A percentile compares a stretch with the other conserved stretches of the same genome.
These are phyloP conservation scores for Ctenodactylus gundi DNA, from an alignment of 2,113 vertebrate species.

Conservation along the genomic window DNA sequence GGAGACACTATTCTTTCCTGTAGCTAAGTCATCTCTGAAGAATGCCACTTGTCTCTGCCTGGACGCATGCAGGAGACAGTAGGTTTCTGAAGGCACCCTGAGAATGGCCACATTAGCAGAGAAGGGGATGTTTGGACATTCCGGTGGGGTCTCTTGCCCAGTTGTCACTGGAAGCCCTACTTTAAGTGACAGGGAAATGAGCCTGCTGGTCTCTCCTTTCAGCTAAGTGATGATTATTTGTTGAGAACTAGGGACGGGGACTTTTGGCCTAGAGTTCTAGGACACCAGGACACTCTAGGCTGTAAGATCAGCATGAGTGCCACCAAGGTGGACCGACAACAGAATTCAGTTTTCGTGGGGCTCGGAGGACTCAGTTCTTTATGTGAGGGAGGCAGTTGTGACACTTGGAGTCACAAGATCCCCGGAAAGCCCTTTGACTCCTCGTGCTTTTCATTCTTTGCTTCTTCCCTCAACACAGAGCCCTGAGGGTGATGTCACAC, in stretches of 20 bases:
- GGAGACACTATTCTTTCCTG: slow-evolving; percentile 78
- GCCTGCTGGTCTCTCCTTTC: background rate
- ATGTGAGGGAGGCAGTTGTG: background rate
- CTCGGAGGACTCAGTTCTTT: background rate
- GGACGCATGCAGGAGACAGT: background rate
- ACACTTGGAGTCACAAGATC: background rate
- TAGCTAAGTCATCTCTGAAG: slow-evolving; percentile 80
- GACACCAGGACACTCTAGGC: background rate
- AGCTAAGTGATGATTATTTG: background rate
- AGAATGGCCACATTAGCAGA: background rate
- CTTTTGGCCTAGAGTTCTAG: background rate
- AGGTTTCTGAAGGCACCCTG: background rate
- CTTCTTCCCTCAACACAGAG: background rate
- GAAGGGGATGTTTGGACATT: background rate
- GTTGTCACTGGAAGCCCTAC: background rate
- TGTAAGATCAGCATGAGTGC: background rate
- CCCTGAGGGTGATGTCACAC: background rate
- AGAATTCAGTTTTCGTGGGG: background rate
- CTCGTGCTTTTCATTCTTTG: background rate
- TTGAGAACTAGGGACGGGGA: background rate
- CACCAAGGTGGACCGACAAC: background rate
- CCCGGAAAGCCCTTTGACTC: background rate
- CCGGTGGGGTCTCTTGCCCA: background rate
- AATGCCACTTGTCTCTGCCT: slow-evolving; percentile 78
- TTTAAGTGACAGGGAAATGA: background rate